phyloP scores from a whole-genome alignment of 2,888 invertebrate species.

The Cerceris ruficornis region DNA sequence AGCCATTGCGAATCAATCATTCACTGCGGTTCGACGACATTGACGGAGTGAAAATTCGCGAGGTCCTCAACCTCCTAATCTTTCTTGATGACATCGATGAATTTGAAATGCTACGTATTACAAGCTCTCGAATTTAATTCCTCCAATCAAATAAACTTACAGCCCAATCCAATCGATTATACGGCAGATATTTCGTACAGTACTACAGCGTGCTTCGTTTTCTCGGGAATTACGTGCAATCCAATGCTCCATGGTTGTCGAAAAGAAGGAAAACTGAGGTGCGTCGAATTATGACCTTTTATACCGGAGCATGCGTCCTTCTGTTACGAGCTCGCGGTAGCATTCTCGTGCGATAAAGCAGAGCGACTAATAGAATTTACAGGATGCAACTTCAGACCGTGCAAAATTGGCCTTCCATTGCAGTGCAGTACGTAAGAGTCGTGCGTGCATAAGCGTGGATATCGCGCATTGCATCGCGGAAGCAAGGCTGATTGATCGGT shows the following conservation, averaged over 20 bases:
- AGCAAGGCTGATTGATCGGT: slow-evolving; percentile 7
- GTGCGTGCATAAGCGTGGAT: slow-evolving; percentile 8
- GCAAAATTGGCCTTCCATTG: slow-evolving; percentile 35
- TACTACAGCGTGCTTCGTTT: no score
- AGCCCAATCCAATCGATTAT: no score
- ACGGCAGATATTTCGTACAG: no score
- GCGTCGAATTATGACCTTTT: not conserved
- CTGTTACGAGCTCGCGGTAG: slow-evolving; percentile 4
- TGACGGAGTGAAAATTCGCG: no score
- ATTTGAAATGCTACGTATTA: no score
- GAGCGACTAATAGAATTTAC: slow-evolving; percentile 22
- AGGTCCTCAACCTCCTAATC: no score
- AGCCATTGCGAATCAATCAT: no score
- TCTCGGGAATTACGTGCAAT: not conserved
- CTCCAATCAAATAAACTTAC: no score
- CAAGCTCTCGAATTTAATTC: no score
- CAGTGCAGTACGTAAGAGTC: slow-evolving; percentile 38
- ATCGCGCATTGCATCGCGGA: slow-evolving; percentile 2
- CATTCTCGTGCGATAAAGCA: slow-evolving; percentile 24
- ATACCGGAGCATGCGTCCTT: slow-evolving; percentile 33
- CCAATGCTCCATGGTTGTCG: not conserved
- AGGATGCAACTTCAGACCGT: slow-evolving; percentile 54
- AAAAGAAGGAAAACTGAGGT: not conserved
- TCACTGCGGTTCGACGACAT: no score
- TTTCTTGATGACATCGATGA: no score